Evolutionary conservation across 2,888 invertebrate genomes (phyloP).

Genomic region (Leptura quadrifasciata): DNA sequence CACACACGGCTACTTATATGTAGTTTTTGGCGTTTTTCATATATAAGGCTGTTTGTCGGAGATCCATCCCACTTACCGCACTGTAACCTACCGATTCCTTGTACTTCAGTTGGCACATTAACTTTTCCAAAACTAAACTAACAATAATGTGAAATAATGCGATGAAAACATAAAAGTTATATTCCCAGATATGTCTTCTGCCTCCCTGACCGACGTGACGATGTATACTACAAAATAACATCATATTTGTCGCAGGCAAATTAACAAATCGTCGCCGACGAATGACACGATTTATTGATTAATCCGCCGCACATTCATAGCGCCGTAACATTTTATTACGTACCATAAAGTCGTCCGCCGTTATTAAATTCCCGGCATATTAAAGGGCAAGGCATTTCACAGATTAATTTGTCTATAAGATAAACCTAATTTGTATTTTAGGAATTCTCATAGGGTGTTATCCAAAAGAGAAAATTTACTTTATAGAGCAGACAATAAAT

Average conservation of each 20-base stretch:
- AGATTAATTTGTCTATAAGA: no score
- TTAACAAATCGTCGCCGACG: slow-evolving; percentile 2
- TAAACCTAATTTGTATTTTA: no score
- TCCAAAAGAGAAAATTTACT: no score
- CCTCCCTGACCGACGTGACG: background rate
- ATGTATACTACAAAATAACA: background rate
- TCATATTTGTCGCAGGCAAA: background rate
- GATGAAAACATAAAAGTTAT: background rate
- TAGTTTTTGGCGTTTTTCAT: background rate
- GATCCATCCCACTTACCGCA: background rate
- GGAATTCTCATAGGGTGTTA: no score
- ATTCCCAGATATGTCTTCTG: background rate
- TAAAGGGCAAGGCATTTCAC: background rate
- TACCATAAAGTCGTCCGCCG: background rate
- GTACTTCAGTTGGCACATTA: background rate
- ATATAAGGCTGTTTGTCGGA: background rate
- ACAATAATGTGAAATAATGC: background rate
- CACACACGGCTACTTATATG: background rate
- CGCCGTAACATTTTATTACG: background rate
- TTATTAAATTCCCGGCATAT: background rate
- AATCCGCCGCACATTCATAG: background rate
- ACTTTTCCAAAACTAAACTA: background rate
- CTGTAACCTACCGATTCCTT: background rate
- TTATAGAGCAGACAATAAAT: no score
- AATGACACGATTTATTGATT: slow-evolving; percentile 7